A percentile compares a stretch with the other conserved stretches of the same genome.
Conservation (phyloP, 1,140 invertebrate genomes). For the Trichoplusia ni region DNA sequence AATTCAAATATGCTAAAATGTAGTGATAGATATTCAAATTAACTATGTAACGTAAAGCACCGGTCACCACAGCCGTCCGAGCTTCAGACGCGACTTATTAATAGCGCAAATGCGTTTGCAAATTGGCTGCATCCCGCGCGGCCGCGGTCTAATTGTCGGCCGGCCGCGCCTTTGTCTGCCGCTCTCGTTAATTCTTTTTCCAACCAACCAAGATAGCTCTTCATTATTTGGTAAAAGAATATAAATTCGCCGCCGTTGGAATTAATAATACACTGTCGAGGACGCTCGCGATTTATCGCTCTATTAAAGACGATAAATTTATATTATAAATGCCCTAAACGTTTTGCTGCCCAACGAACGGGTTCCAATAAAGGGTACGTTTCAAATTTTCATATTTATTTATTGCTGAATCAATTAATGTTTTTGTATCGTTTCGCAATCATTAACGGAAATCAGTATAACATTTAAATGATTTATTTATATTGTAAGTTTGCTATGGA, state of each 20-base stretch:
- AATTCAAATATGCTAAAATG: no score
- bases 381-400: constrained; percentile 27
- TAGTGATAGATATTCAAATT: no score
- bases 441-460: no score
- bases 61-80: constrained; percentile 1
- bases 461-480: no score
- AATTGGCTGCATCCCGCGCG: constrained; percentile 20
- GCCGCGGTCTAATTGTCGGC: constrained; percentile 24
- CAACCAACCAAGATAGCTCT: constrained; percentile 31
- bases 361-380: constrained; percentile 19
- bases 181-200: constrained; percentile 32
- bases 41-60: constrained; percentile 15
- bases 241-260: constrained; percentile 41
- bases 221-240: constrained; percentile 41
- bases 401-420: constrained; percentile 22
- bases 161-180: constrained; percentile 21
- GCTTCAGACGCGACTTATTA: constrained; percentile 38
- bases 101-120: constrained; percentile 47
- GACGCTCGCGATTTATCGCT: constrained; percentile 37
- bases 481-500: no score
- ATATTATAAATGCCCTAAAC: constrained; percentile 38
- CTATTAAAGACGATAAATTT: constrained; percentile 44
- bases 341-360: constrained; percentile 7
- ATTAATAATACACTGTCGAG: constrained; percentile 41
- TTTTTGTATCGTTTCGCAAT: background rate